phyloP scores from a whole-genome alignment of 2,888 invertebrate genomes.

The Meteorus colon region DNA sequence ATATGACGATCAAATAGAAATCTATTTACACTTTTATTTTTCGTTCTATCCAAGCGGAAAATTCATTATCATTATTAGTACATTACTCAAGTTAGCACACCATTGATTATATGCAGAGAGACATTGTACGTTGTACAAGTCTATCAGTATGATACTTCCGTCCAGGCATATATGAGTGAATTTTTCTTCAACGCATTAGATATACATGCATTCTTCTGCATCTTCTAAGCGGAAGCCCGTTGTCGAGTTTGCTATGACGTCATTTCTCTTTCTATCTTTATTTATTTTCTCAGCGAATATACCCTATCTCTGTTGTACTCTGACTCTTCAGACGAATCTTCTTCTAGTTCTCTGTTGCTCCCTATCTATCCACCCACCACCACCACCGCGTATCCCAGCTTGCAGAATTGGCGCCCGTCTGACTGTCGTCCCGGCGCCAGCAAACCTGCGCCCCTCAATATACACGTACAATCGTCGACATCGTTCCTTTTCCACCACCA shows the following conservation, averaged over 20 bases:
- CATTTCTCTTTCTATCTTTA: slow-evolving; percentile 32
- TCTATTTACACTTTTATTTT: neutral
- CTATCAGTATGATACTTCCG: neutral
- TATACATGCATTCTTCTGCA: neutral
- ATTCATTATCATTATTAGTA: neutral
- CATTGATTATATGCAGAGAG: neutral
- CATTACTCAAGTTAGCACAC: neutral
- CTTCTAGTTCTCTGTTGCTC: slow-evolving; percentile 39
- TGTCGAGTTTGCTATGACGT: neutral
- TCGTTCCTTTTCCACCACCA: slow-evolving; percentile 44
- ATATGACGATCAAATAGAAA: neutral
- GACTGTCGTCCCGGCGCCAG: slow-evolving; percentile 72
- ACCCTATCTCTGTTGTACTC: slow-evolving; percentile 34
- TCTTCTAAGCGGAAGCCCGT: neutral
- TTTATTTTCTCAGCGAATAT: slow-evolving; percentile 39
- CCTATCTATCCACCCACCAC: slow-evolving; percentile 37
- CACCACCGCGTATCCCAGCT: slow-evolving; percentile 62
- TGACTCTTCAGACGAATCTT: slow-evolving; percentile 17
- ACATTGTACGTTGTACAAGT: neutral
- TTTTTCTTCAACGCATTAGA: neutral
- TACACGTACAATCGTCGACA: slow-evolving; percentile 55
- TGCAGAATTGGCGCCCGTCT: slow-evolving; percentile 69
- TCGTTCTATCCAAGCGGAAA: neutral
- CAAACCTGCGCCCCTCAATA: slow-evolving; percentile 62
- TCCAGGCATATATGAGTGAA: neutral